Evolutionary conservation across 2,888 invertebrate species (phyloP).

Genomic region (Tipula lateralis): DNA sequence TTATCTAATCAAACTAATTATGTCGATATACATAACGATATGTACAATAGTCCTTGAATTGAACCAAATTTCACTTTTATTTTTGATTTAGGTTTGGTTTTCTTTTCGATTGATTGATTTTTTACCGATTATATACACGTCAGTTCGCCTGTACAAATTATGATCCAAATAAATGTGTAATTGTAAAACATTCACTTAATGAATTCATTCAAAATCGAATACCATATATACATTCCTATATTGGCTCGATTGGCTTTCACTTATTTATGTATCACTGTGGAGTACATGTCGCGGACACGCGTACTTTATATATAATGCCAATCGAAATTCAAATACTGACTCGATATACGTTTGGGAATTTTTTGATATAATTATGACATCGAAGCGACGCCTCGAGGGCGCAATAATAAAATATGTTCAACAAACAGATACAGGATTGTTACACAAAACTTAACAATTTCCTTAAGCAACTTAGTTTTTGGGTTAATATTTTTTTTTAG

Average conservation of each 20-base stretch:
- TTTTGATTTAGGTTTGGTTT: not conserved
- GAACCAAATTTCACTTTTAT: not conserved
- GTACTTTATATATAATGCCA: not conserved
- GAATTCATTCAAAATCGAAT: not conserved
- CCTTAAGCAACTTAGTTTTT: not conserved
- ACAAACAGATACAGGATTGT: not conserved
- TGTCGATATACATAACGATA: not conserved
- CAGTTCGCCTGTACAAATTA: not conserved
- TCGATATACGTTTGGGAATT: not conserved
- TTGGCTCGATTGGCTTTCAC: not conserved
- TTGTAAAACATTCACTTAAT: not conserved
- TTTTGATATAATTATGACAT: not conserved
- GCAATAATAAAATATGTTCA: not conserved
- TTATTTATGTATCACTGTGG: not conserved
- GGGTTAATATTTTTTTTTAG: not conserved
- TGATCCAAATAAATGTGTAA: not conserved
- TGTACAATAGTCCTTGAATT: not conserved
- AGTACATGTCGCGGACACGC: not conserved
- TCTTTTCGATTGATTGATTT: not conserved
- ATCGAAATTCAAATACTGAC: not conserved
- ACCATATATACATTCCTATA: not conserved
- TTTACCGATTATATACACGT: not conserved
- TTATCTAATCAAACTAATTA: constrained; percentile 3
- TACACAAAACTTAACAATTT: not conserved
- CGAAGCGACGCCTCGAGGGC: not conserved